Conservation (phyloP, 2,797 vertebrate species). For the Molossus alvarezi region DNA sequence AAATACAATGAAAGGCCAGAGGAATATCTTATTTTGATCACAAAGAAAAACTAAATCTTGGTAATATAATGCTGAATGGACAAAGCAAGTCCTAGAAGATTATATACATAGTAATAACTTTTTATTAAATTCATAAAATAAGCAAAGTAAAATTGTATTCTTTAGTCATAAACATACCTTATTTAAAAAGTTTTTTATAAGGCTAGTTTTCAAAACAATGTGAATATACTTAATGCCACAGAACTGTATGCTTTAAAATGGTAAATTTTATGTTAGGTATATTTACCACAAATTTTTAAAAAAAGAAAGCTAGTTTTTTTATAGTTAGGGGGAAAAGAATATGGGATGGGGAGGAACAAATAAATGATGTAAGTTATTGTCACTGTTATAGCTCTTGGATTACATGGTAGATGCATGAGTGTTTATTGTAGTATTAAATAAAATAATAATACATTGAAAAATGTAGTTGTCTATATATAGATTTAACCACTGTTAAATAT, state of each 20-base stretch:
- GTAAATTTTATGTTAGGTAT: background rate
- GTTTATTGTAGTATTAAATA: background rate
- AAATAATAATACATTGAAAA: background rate
- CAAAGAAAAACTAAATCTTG: slow-evolving; percentile 12
- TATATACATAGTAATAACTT: background rate
- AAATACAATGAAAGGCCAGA: background rate
- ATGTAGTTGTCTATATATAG: background rate
- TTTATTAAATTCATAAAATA: slow-evolving; percentile 32
- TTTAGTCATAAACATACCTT: background rate
- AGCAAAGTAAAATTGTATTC: slow-evolving; percentile 9
- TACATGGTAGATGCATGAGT: background rate
- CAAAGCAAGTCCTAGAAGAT: background rate
- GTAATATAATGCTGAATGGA: background rate
- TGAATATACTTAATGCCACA: slow-evolving; percentile 16
- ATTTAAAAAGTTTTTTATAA: background rate
- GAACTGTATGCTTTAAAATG: background rate
- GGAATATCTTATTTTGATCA: slow-evolving; percentile 15
- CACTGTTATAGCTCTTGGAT: background rate
- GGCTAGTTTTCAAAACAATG: background rate
- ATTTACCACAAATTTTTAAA: background rate
- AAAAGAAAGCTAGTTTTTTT: background rate
- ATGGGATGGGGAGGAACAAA: background rate
- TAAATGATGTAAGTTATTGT: background rate
- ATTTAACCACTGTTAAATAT: background rate
- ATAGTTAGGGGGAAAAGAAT: background rate